phyloP scores from a whole-genome alignment of 2,888 invertebrate genomes.

The Apoderus coryli region DNA sequence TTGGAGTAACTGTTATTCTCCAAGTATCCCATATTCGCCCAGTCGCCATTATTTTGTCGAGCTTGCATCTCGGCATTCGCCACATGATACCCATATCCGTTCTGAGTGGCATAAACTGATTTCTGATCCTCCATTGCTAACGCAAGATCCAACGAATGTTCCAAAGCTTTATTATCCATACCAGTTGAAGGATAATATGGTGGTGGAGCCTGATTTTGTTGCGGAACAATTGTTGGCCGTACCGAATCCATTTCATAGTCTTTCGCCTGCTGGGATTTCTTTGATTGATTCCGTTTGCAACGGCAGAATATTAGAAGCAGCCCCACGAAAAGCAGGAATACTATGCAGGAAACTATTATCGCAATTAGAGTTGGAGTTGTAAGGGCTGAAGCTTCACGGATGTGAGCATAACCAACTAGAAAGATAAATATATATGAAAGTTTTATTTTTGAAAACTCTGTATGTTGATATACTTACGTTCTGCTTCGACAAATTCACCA shows the following conservation, averaged over 20 bases:
- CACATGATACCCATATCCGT: slow-evolving; percentile 72
- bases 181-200: slow-evolving; percentile 80
- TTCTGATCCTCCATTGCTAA: slow-evolving; percentile 75
- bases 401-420: slow-evolving; percentile 67
- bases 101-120: slow-evolving; percentile 70
- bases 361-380: slow-evolving; percentile 67
- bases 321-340: slow-evolving; percentile 63
- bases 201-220: slow-evolving; percentile 75
- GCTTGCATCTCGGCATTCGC: slow-evolving; percentile 53
- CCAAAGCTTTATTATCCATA: slow-evolving; percentile 82
- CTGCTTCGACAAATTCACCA: slow-evolving; percentile 71
- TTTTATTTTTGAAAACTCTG: no score
- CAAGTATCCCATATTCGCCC: slow-evolving; percentile 79
- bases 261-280: slow-evolving; percentile 67
- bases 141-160: slow-evolving; percentile 76
- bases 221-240: slow-evolving; percentile 71
- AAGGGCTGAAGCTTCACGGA: slow-evolving; percentile 62
- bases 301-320: slow-evolving; percentile 72
- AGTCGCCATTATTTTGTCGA: slow-evolving; percentile 61
- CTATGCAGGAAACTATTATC: slow-evolving; percentile 63
- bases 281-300: slow-evolving; percentile 66
- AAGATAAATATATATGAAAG: slow-evolving; percentile 16
- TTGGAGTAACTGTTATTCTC: slow-evolving; percentile 88
- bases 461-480: slow-evolving; percentile 45
- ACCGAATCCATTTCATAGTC: slow-evolving; percentile 86